phyloP scores from a whole-genome alignment of 2,888 invertebrate genomes.

The Pyrocoelia pectoralis region DNA sequence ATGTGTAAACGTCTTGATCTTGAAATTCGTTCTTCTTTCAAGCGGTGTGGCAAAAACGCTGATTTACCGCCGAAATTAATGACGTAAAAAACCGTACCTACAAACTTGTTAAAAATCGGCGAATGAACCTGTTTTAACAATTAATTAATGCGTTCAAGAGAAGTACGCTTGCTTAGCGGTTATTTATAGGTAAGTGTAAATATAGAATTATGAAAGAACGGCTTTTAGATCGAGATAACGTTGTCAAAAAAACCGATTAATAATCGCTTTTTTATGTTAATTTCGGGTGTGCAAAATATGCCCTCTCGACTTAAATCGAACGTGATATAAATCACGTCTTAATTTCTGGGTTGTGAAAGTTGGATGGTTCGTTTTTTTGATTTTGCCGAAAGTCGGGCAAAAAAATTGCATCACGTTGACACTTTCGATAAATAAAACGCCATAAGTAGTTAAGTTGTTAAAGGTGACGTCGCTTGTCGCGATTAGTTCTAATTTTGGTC shows the following conservation, averaged over 20 bases:
- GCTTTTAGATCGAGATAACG: slow-evolving; percentile 4
- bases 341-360: slow-evolving; percentile 18
- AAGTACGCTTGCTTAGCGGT: slow-evolving; percentile 12
- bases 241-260: background rate
- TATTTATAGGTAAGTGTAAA: slow-evolving; percentile 11
- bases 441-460: background rate
- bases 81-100: slow-evolving; percentile 17
- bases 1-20: slow-evolving; percentile 9
- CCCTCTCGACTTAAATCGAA: slow-evolving; percentile 20
- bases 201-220: slow-evolving; percentile 19
- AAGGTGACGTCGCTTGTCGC: background rate
- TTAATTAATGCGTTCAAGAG: slow-evolving; percentile 21
- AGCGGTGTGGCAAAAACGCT: background rate
- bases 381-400: background rate
- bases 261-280: slow-evolving; percentile 20
- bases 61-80: slow-evolving; percentile 13
- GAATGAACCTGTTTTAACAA: slow-evolving; percentile 16
- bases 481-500: slow-evolving; percentile 9
- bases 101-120: slow-evolving; percentile 13
- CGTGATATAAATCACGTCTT: slow-evolving; percentile 20
- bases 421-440: background rate
- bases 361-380: background rate
- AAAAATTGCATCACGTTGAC: background rate
- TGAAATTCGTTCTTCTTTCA: background rate
- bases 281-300: slow-evolving; percentile 18